Base-by-base conservation (phyloP, 2,888 invertebrate species). In the Brassicogethes aeneus region DNA sequence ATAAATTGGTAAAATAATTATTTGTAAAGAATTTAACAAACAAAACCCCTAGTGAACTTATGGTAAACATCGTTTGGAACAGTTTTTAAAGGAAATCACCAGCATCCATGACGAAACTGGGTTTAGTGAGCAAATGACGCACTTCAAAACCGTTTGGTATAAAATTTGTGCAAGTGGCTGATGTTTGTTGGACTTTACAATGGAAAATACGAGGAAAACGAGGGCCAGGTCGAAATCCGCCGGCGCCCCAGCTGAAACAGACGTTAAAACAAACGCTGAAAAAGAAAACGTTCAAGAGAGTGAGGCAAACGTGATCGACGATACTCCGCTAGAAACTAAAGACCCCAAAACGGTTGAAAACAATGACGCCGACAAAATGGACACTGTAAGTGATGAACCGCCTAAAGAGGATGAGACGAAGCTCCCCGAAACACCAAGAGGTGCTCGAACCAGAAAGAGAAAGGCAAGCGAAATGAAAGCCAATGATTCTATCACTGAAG, bases 391-490 rank as follows among this genome's bases (percentile, higher is more conserved):
- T 23, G 10, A 5, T 23, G 23, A 23, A 23, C 23, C 23, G 5
- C 5, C 5, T 5, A 23, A 23, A 23, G 10, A 23, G 23, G 23
- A 5, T n/a, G n/a, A n/a, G n/a, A n/a, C n/a, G n/a, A n/a, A n/a
- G n/a, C n/a, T n/a, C n/a, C n/a, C n/a, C n/a, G n/a, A n/a, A n/a
- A n/a, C n/a, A n/a, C n/a, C n/a, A n/a, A n/a, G n/a, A n/a, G n/a
- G n/a, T n/a, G n/a, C n/a, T n/a, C 5, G 32, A 32, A 32, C 32
- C 3, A 32, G 32, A 12, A 32, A 32, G 12, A 32, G 32, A 13
- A 32, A 32, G 12, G 32, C 32, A 12, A 32, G 32, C 14, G 32
- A 32, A 32, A 32, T 32, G 32, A 32, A 32, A 12, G 13, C 14
- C 5, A 5, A 5, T 32, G 32, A 32, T 32, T 7, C 5, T 32